Conservation (phyloP, 2,113 vertebrate species). For the Pteronura brasiliensis region DNA sequence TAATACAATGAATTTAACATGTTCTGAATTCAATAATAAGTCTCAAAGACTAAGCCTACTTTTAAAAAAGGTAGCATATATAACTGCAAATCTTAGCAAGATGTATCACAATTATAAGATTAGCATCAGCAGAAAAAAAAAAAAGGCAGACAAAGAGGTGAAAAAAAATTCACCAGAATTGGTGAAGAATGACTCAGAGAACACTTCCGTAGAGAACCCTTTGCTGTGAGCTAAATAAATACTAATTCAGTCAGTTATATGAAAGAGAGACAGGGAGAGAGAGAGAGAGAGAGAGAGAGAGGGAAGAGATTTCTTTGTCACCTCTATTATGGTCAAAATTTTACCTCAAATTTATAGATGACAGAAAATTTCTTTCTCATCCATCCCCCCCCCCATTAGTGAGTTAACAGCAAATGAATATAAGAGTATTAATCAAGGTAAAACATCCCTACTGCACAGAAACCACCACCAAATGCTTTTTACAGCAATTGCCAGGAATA, state of each 20-base stretch:
- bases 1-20: background rate
- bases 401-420: background rate
- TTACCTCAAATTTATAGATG: background rate
- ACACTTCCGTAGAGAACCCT: background rate
- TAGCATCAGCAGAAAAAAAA: background rate
- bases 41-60: constrained; percentile 15
- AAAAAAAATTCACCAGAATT: background rate
- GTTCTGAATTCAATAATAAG: constrained; percentile 18
- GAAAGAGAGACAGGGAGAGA: background rate
- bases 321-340: background rate
- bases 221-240: constrained; percentile 27
- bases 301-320: background rate
- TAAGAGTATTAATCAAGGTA: background rate
- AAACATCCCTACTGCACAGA: constrained; percentile 28
- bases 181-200: constrained; percentile 10
- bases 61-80: background rate
- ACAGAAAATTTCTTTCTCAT: constrained; percentile 9
- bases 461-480: constrained; percentile 9
- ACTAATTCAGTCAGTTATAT: constrained; percentile 26
- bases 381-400: background rate
- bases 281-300: background rate
- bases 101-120: constrained; percentile 1
- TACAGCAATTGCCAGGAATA: constrained; percentile 7
- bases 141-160: background rate
- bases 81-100: constrained; percentile 6